Evolutionary conservation across 2,113 vertebrate species (phyloP), one percentile per base, ranked within the genome.

Genomic region (Calyptommatus sinebrachiatus): DNA sequence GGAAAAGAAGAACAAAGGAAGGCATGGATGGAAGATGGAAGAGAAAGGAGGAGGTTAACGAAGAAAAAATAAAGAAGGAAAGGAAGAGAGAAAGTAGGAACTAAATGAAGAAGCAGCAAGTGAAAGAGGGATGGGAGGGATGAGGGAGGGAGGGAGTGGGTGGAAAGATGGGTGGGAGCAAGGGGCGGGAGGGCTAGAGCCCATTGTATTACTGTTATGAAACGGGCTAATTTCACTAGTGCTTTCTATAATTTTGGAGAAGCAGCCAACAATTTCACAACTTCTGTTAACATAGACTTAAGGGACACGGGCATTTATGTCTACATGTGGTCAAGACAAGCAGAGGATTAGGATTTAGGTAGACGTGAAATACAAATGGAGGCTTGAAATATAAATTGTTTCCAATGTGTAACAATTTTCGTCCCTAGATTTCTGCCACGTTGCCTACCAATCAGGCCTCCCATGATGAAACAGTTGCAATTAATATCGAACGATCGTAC

Each of bases 401-500:
- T 31, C 24, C 48, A 21, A 48, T 26, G 14, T 6, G 18, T 26
- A n/a, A 18, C 12, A 11, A 48, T 71, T n/a, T 71, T 28, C 8
- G 2, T 20, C 41, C 6, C 22, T 28, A 22, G 16, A 21, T 22
- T 20, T 18, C 22, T 22, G 3, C 21, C 20, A 72, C 18, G 18
- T 57, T 57, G 14, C 24, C 28, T 72, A 10, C n/a, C 22, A 71
- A 71, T 46, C 3, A 14, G 16, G 16, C 21, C 16, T 28, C 70
- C 70, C 20, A 3, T 10, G 45, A 28, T 48, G 28, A 28, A 48
- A 20, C 7, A 1, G 63, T 46, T 65, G 8, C 28, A 76, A 48
- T 22, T 8, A 76, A 57, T n/a, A 24, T 20, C 41, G 46, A 50
- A 48, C 31, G 2, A 53, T 48, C 28, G 8, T 92, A 97, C 96